Base-by-base conservation (phyloP, 2,797 vertebrate genomes). In the Hydrocynus forskahlii region DNA sequence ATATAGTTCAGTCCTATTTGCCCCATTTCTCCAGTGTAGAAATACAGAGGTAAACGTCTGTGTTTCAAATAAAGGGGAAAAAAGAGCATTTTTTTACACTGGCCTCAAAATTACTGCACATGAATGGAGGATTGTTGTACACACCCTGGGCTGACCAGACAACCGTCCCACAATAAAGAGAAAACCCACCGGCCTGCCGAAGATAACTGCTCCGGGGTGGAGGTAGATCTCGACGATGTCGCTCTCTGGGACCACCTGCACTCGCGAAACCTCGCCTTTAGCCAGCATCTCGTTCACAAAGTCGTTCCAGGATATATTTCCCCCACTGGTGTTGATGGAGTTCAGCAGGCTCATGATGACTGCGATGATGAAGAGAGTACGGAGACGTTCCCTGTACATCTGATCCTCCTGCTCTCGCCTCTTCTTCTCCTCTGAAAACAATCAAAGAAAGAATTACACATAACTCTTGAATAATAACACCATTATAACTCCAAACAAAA, bases 271-370 rank as follows among this genome's bases (percentile, higher is more conserved):
- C 89, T 99, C 98, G 5, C 98, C 98, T 87, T 99, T 99, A 1
- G 97, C 95, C 91, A 99, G 88, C 97, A 99, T 99, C 93, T 99
- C 98, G 0, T 96, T 94, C 73, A 99, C 95, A 87, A 99, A 99
- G 90, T 99, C 97, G 3, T 93, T 97, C 98, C 98, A 99, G 62
- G 98, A 98, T 83, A 99, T 97, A 92, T 86, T 97, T 17, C 94
- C 95, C 0, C 94, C 95, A 0, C 95, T 95, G 86, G 89, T 87
- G 86, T 93, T 85, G 19, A 95, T 88, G 21, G 89, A 89, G 83
- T 95, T 96, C 5, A 97, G 88, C 73, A 97, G 81, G 86, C 92
- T 92, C 93, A 97, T 89, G 87, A 96, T 72, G 71, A 94, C 68
- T 0, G 95, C 95, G 0, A 98, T 89, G 77, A 99, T 78, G 38